Evolutionary conservation across 1,140 invertebrate species (phyloP), one percentile per base, ranked within the genome.

Genomic region (Trichomalopsis sarcophagae): DNA sequence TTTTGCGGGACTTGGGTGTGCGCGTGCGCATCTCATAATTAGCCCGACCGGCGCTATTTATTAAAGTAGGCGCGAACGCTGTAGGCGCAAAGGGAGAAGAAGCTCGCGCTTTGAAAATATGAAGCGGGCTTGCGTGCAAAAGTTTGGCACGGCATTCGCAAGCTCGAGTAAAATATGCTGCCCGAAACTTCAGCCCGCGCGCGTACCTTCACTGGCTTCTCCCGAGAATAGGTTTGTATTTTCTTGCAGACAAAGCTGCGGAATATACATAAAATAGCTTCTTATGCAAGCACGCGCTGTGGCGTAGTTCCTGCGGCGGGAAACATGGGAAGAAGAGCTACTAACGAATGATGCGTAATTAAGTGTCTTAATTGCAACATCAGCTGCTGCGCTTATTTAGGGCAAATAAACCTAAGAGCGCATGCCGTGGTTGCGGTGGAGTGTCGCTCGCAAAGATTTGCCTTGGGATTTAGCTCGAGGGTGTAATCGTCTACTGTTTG

Each of bases 51-150:
- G 21, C 17, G 76, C 47, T 79, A 78, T 80, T 84, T 50, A 84
- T 80, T 71, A 81, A 80, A 30, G 55, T 44, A 44, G 30, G 50
- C 47, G 27, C 23, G 11, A 40, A 23, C 21, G 78, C 50, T 36
- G 36, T 62, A n/a, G 6, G 21, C 55, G n/a, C 6, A 62, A 62
- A n/a, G 62, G 55, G 3, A 17, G 74, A 11, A 33, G 55, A 47
- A 23, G 71, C 33, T 30, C 68, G 66, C 68, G 69, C 68, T 73
- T 79, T 47, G 47, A 84, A 84, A 84, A 84, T 84, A 84, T 81
- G 47, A 84, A 80, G 33, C 47, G 27, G 30, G 10, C n/a, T 17
- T 69, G 40, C 66, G 10, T 11, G 23, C 1, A 17, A 1, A 77
- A 83, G 23, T 77, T 77, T 75, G 77, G 13, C 50, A 14, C 50